Evolutionary conservation across 2,113 vertebrate genomes (phyloP).

Genomic region (Lagopus leucura): DNA sequence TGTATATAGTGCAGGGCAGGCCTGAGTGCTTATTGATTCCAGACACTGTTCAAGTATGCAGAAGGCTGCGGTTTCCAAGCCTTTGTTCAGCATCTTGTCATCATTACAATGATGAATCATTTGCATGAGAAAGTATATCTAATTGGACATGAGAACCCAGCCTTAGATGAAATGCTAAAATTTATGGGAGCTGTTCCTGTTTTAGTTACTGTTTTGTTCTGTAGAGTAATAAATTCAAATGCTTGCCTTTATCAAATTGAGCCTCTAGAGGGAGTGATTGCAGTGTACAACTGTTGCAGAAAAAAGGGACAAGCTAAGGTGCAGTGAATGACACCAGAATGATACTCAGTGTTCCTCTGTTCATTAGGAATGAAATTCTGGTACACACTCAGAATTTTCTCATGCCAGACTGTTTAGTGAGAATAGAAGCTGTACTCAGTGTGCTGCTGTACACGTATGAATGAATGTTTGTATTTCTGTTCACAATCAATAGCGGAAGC

Average conservation of each 20-base stretch:
- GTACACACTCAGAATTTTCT: fast-evolving
- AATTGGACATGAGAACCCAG: not conserved
- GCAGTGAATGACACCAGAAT: fast-evolving
- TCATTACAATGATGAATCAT: not conserved
- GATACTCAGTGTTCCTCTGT: not conserved
- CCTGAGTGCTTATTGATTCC: not conserved
- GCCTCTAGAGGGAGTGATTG: conserved; percentile 21
- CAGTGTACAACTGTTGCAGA: not conserved
- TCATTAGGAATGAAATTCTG: not conserved
- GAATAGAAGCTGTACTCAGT: not conserved
- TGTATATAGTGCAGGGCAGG: not conserved
- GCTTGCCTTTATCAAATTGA: not conserved
- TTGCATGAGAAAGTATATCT: not conserved
- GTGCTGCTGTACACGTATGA: not conserved
- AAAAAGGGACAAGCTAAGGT: fast-evolving
- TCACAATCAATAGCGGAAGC: not conserved
- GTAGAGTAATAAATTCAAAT: fast-evolving
- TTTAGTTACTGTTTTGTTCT: fast-evolving
- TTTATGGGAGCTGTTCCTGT: fast-evolving
- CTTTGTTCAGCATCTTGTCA: not conserved
- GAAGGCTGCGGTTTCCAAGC: fast-evolving
- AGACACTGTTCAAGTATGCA: fast-evolving
- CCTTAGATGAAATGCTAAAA: not conserved
- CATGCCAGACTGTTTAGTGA: fast-evolving
- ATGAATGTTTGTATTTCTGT: not conserved